Base-by-base conservation (phyloP, 92 coral and sea anemone genomes). In the Ricordea florida region DNA sequence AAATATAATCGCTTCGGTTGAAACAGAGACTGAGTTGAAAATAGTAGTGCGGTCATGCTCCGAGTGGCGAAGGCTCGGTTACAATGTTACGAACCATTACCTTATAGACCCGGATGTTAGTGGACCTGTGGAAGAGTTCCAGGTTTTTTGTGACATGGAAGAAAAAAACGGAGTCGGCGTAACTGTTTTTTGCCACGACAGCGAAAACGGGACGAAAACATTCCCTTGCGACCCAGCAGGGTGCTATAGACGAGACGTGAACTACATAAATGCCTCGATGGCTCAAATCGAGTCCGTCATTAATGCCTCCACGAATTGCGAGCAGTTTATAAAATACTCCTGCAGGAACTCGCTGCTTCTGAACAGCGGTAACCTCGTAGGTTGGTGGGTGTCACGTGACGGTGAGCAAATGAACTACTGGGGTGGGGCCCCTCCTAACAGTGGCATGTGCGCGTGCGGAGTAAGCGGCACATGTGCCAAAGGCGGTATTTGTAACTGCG, bases 91-190 rank as follows among this genome's bases (percentile, higher is more conserved):
- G 29, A 68, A 79, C 18, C 30, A 10, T 21, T 84, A 84, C 60
- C 24, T 11, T 0, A 69, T 87, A 10, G 83, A 82, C 27, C 81
- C 84, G 14, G 88, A 87, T 71, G 78, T 78, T 22, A 28, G 37
- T 18, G 60, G 72, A 24, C 78, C 74, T 35, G 79, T 66, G 21
- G 6, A 67, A 3, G 57, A 38, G 14, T 77, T 76, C 56, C 16
- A 57, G 18, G 87, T 73, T 46, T 69, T n/a, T 34, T 87, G 92
- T 34, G 81, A 87, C 62, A 87, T 87, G 92, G 37, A 57, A 1
- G 75, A 72, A 51, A 82, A 66, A 69, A 49, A 38, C 14, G 83
- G 83, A 28, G 71, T 66, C 45, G 87, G 90, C 23, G 83, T 81
- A 18, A 86, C 92, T 1, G 82, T 44, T 51, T 31, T 84, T 13